Percentiles rank a stretch among this genome's conserved stretches.
Conservation (phyloP, 2,888 invertebrate species). For the Cyaniris semiargus region DNA sequence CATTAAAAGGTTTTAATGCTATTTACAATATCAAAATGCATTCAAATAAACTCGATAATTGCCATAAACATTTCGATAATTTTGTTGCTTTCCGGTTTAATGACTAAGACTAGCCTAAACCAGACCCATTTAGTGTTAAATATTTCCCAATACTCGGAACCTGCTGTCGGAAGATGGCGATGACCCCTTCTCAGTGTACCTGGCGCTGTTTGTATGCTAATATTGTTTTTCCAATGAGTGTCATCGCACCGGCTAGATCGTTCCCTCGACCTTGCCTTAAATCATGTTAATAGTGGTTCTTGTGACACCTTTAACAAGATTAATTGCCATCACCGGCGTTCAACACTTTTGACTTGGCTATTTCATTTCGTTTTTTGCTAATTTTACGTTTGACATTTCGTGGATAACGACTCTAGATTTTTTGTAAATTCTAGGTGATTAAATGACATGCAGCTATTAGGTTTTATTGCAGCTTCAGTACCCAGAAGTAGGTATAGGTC, state of each 20-base stretch:
- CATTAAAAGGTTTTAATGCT: not conserved
- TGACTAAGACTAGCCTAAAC: slow-evolving; percentile 12
- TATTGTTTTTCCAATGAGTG: slow-evolving; percentile 63
- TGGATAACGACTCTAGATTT: not conserved
- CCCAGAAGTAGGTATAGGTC: not conserved
- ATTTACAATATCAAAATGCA: not conserved
- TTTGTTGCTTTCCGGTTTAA: not conserved
- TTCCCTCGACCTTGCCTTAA: slow-evolving; percentile 46
- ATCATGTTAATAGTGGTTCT: not conserved
- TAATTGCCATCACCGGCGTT: not conserved
- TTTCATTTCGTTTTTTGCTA: not conserved
- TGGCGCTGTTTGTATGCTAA: slow-evolving; percentile 72
- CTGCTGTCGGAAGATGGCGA: slow-evolving; percentile 70
- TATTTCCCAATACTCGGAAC: slow-evolving; percentile 44
- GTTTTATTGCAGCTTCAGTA: not conserved
- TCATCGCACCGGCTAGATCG: slow-evolving; percentile 62
- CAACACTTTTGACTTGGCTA: not conserved
- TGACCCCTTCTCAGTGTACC: slow-evolving; percentile 70
- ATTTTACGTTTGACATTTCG: slow-evolving; percentile 1
- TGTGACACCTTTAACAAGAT: slow-evolving; percentile 20
- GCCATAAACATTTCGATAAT: slow-evolving; percentile 5
- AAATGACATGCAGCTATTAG: not conserved
- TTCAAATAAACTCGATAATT: not conserved
- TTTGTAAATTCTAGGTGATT: slow-evolving; percentile 11
- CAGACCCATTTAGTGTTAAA: slow-evolving; percentile 14